These are phyloP conservation scores for Pagetopsis macropterus DNA, from an alignment of 2,797 vertebrate species.

Conservation along the genomic window DNA sequence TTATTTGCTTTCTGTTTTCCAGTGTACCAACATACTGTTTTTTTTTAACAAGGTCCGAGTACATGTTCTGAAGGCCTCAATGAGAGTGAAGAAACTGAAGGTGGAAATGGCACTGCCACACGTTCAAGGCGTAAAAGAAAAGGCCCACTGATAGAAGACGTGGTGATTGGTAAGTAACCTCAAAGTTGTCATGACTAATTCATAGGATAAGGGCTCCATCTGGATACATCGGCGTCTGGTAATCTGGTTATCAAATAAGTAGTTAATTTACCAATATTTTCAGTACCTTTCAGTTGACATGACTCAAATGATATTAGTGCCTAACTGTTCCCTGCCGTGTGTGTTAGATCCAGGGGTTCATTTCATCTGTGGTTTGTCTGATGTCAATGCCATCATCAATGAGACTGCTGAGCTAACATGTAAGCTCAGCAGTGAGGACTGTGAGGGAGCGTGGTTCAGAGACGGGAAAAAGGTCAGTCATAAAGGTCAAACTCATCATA, in stretches of 20 bases:
- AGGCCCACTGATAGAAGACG: constrained; percentile 53
- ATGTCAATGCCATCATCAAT: constrained; percentile 77
- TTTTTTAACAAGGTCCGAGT: constrained; percentile 35
- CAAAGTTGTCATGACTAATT: not conserved
- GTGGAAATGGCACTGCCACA: not conserved
- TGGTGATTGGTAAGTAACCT: constrained; percentile 60
- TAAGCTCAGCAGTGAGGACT: constrained; percentile 82
- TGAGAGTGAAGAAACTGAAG: constrained; percentile 32
- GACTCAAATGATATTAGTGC: not conserved
- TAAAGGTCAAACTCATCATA: not conserved
- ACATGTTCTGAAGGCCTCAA: constrained; percentile 2
- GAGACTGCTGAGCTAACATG: constrained; percentile 83
- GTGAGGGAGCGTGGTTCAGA: constrained; percentile 87
- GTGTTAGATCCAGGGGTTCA: constrained; percentile 77
- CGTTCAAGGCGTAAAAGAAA: constrained; percentile 57
- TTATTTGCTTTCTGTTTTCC: not conserved
- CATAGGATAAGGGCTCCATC: not conserved
- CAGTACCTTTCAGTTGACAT: too few species aligned
- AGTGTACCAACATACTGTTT: not conserved
- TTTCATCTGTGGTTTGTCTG: constrained; percentile 84
- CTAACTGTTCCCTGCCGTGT: constrained; percentile 9
- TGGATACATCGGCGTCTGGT: not conserved
- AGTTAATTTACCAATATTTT: not conserved
- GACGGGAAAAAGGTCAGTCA: constrained; percentile 86
- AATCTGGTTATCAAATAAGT: not conserved